Evolutionary conservation across 64 coral and sea anemone species (phyloP).

Genomic region (Cladopsammia gracilis): DNA sequence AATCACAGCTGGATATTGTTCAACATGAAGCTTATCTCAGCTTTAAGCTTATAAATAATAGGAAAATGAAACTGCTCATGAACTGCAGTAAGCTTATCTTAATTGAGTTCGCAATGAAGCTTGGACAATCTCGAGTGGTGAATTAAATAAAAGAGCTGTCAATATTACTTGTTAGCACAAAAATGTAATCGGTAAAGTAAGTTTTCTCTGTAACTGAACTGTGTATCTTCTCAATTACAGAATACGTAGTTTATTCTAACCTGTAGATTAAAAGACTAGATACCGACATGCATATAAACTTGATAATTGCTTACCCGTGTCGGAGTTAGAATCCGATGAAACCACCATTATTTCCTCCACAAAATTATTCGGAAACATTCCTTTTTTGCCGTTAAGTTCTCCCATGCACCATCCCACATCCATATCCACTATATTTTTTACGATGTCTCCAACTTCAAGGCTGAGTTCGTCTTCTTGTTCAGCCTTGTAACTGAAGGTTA

Average conservation of each 20-base stretch:
- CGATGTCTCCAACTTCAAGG: constrained; percentile 73
- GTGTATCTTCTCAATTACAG: background rate
- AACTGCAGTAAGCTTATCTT: background rate
- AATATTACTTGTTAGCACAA: no score
- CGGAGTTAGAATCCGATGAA: background rate
- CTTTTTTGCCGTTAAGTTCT: constrained; percentile 67
- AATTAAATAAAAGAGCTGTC: no score
- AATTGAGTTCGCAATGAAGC: background rate
- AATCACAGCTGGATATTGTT: background rate
- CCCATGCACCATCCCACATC: constrained; percentile 89
- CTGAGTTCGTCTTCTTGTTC: constrained; percentile 67
- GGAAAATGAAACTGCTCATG: background rate
- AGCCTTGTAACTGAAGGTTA: constrained; percentile 75
- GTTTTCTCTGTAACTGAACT: no score
- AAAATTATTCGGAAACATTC: constrained; percentile 88
- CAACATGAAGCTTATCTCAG: background rate
- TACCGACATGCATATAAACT: background rate
- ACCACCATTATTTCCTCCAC: constrained; percentile 55
- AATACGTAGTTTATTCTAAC: background rate
- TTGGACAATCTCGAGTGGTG: no score
- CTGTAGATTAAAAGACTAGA: background rate
- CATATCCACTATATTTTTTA: constrained; percentile 68
- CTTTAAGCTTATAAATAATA: background rate
- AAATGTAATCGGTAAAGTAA: no score
- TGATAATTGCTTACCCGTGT: background rate